Base-by-base conservation (phyloP, 2,113 vertebrate genomes). In the Murina feae region DNA sequence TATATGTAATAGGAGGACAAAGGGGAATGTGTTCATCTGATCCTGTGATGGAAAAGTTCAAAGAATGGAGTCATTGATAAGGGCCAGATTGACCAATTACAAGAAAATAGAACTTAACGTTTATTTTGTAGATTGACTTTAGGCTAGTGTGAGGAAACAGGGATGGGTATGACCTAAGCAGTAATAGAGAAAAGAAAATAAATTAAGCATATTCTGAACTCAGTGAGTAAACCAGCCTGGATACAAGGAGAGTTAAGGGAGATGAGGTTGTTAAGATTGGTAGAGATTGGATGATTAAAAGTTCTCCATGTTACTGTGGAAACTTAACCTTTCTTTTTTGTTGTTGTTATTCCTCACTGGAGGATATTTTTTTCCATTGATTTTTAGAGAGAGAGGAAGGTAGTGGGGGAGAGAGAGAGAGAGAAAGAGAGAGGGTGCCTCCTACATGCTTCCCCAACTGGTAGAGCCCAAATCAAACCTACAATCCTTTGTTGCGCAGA, bases 121-220 rank as follows among this genome's bases (percentile, higher is more conserved):
- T 92, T 32, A 44, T 39, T n/a, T 89, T 81, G 49, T 20, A 81
- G 28, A 58, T 12, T 83, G 47, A 35, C 49, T 66, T 80, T 94
- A 86, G 92, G 39, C n/a, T 44, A 84, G 21, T 55, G 37, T 18
- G 17, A 86, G 65, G 55, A 74, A 74, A n/a, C 10, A 92, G 37
- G 39, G 18, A 9, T 49, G 37, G 37, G 32, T 55, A 39, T 86
- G 35, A 9, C 32, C 17, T 83, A 47, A 35, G 20, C 16, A 91
- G 17, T 79, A 86, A 80, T 47, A 84, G 74, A 93, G 63, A 66
- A 44, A 90, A 90, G 23, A 53, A 83, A 86, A 91, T 74, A 69
- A 79, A 20, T 42, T 90, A 88, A 91, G 44, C 17, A 39, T 75
- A 66, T 86, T 92, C 18, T 86, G 49, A 83, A 17, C 35, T 84